Base-by-base conservation (phyloP, 2,113 vertebrate species). In the Vidua macroura region DNA sequence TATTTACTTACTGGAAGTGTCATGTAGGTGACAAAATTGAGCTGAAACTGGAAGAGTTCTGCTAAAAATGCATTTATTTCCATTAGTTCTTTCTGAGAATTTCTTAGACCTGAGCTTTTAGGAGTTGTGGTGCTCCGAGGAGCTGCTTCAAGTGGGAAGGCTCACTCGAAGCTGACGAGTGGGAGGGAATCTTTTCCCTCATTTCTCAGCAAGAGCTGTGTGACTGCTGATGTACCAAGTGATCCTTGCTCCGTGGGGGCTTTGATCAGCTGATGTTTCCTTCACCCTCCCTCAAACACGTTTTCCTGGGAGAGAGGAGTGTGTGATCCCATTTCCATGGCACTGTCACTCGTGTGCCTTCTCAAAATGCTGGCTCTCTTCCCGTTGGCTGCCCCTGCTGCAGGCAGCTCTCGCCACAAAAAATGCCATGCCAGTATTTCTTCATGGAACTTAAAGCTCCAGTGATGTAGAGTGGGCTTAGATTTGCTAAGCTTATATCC, bases 1-100 rank as follows among this genome's bases (percentile, higher is more conserved):
- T 63, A 93, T 92, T 95, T 95, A 81, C 89, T 84, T 93, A 94
- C 77, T 91, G 95, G 43, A 76, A 93, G 51, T 37, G 77, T 73
- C 72, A 67, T 11, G 46, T 24, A 76, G 51, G 58, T 76, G 69
- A 85, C 67, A 84, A 93, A 96, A 84, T 63, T 27, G 88, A 95
- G 46, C 51, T 60, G 74, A 75, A 89, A 39, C 25, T 52, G 74
- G 46, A 83, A 75, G 56, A 52, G 30, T 66, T 82, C 25, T 17
- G 21, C 85, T 92, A 67, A 93, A 89, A 58, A 63, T 56, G 31
- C 68, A 12, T 82, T 95, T 49, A 60, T 89, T 89, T 86, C 78
- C 58, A 63, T 92, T 81, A 91, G 15, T 25, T 93, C 37, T 69
- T 81, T 35, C 84, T 48, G 66, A 73, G 59, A 79, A 78, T 76